Percentiles rank a stretch among this genome's conserved stretches.
Evolutionary conservation across 1,140 invertebrate species (phyloP).

Genomic region (Euglossa dilemma): DNA sequence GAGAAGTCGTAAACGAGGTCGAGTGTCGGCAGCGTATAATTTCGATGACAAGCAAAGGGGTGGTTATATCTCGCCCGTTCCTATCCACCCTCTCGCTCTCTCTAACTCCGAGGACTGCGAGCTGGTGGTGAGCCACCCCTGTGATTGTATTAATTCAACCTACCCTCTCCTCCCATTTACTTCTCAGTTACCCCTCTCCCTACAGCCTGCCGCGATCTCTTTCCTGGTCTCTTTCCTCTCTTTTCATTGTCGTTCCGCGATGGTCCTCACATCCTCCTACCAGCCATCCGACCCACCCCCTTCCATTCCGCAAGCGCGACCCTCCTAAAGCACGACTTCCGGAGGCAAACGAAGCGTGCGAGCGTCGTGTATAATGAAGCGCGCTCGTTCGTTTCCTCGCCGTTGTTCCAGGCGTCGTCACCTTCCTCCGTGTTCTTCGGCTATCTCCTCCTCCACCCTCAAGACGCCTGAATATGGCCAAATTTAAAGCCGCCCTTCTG

Average conservation of each 20-base stretch:
- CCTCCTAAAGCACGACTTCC: slow-evolving; percentile 80
- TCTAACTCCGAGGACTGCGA: slow-evolving; percentile 59
- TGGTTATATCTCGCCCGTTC: slow-evolving; percentile 57
- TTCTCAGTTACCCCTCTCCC: slow-evolving; percentile 43
- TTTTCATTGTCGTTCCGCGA: slow-evolving; percentile 26
- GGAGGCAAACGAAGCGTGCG: slow-evolving; percentile 81
- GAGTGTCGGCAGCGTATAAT: slow-evolving; percentile 70
- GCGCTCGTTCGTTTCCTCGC: slow-evolving; percentile 72
- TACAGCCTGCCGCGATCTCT: slow-evolving; percentile 1
- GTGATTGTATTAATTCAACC: slow-evolving; percentile 73
- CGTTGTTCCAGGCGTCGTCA: slow-evolving; percentile 44
- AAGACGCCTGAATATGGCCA: slow-evolving; percentile 25
- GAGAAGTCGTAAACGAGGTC: slow-evolving; percentile 63
- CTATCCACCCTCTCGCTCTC: not conserved
- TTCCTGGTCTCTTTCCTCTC: not conserved
- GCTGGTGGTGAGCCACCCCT: slow-evolving; percentile 63
- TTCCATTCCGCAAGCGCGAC: slow-evolving; percentile 17
- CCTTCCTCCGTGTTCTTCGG: slow-evolving; percentile 32
- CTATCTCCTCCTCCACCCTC: not conserved
- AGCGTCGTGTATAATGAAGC: slow-evolving; percentile 82
- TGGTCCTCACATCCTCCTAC: slow-evolving; percentile 24
- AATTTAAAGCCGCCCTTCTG: slow-evolving; percentile 20
- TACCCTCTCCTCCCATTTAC: slow-evolving; percentile 57
- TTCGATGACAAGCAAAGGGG: slow-evolving; percentile 68
- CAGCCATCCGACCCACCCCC: not conserved